These are phyloP conservation scores for Mobula birostris DNA, from an alignment of 2,113 vertebrate species.

Conservation along the genomic window DNA sequence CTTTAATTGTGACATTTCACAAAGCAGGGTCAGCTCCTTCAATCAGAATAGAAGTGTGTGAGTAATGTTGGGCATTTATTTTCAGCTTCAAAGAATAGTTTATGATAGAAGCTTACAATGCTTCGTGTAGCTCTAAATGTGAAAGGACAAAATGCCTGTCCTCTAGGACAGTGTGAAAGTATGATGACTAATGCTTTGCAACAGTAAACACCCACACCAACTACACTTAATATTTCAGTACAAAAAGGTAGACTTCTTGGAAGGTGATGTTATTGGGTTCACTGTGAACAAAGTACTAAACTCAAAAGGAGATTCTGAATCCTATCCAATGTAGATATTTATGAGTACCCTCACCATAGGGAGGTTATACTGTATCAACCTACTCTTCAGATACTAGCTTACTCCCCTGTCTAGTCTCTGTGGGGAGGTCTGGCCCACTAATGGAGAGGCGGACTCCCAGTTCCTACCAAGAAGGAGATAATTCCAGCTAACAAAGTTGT, in stretches of 20 bases:
- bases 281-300: too few relatives aligned
- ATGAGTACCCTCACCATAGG: too few relatives aligned
- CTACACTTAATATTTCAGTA: neutral
- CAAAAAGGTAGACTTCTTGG: neutral
- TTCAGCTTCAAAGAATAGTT: neutral
- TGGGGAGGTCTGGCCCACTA: too few relatives aligned
- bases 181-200: neutral
- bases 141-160: neutral
- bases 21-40: neutral
- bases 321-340: too few relatives aligned
- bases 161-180: neutral
- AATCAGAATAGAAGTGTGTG: neutral
- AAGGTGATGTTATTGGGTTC: too few relatives aligned
- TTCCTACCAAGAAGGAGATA: too few relatives aligned
- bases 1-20: neutral
- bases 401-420: too few relatives aligned
- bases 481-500: too few relatives aligned
- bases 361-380: too few relatives aligned
- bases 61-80: neutral
- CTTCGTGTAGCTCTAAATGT: neutral
- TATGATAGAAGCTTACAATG: neutral
- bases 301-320: too few relatives aligned
- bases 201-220: neutral
- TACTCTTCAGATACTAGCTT: too few relatives aligned
- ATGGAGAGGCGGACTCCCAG: too few relatives aligned